Evolutionary conservation across 2,888 invertebrate genomes (phyloP).

Genomic region (Drosophila anomalipes): DNA sequence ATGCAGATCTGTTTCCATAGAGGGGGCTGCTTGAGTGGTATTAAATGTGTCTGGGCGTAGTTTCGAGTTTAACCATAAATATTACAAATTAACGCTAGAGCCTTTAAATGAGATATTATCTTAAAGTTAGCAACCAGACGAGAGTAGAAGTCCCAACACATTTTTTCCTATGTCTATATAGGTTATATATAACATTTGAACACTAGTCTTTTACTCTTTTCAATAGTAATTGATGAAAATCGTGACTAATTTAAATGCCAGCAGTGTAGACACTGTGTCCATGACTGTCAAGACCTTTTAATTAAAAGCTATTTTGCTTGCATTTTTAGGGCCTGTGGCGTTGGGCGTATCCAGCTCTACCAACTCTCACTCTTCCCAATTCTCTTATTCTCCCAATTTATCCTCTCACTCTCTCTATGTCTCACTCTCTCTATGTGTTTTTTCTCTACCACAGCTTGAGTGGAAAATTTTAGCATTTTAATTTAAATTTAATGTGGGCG

Average conservation of each 20-base stretch:
- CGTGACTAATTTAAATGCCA: conserved; percentile 49
- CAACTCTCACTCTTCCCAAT: neutral
- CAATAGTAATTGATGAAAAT: neutral
- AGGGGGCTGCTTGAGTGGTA: conserved; percentile 35
- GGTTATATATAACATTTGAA: neutral
- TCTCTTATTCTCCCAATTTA: neutral
- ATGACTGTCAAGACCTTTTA: conserved; percentile 70
- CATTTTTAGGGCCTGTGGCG: conserved; percentile 69
- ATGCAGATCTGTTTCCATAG: conserved; percentile 8
- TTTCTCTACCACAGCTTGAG: conserved; percentile 52
- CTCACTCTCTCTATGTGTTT: conserved; percentile 1
- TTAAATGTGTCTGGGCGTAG: conserved; percentile 44
- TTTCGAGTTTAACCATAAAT: conserved; percentile 20
- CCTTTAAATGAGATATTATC: neutral
- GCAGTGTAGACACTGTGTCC: conserved; percentile 53
- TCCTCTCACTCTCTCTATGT: neutral
- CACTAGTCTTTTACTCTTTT: neutral
- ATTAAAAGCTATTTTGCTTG: conserved; percentile 81
- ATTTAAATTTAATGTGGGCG: conserved; percentile 81
- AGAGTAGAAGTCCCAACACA: neutral
- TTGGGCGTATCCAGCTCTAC: conserved; percentile 43
- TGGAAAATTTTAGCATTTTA: conserved; percentile 80
- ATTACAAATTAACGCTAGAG: neutral
- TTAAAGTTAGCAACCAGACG: too few species aligned
- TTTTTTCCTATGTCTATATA: neutral